Base-by-base conservation (phyloP, 2,797 vertebrate species). In the Adelosebastes latens region DNA sequence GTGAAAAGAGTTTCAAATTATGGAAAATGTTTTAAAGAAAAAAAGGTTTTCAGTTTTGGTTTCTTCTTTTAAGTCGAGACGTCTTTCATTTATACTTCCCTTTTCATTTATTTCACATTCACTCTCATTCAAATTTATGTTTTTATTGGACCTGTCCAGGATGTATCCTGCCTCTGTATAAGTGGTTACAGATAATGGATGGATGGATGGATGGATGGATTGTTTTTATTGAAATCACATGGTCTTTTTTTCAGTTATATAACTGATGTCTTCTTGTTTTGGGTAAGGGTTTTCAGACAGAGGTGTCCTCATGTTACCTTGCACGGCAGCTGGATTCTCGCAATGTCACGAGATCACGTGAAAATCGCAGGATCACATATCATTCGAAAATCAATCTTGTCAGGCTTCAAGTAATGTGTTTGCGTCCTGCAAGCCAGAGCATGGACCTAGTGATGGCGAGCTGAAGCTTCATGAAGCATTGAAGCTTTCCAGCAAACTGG, bases 41-140 rank as follows among this genome's bases (percentile, higher is more conserved):
- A 66, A 27, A 31, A 22, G 3, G 8, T 25, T 78, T 75, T 24
- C 58, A 14, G 75, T 86, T 84, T n/a, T 61, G 39, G 24, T 86
- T 87, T 81, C 20, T 3, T 53, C 24, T 77, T 79, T 81, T 27
- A 68, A 4, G 6, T 77, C 32, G 46, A 68, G 12, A 42, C 8
- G 8, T 61, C 10, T 65, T 77, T 75, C 18, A 20, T 9, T 16
- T 14, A 16, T 6, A 42, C 8, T 72, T 72, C 53, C 29, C 18
- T 72, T 75, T 75, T 65, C 18, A 52, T 52, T 61, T 46, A 16
- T 46, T 46, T 46, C 14, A 46, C 42, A 46, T 46, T 46, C 14
- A 46, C 42, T 46, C 42, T 18, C 16, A 46, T 24, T 22, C 4
- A 58, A 0, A 13, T 31, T 3, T 9, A 25, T 6, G 2, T 61